phyloP scores from a whole-genome alignment of 1,140 invertebrate genomes.

The Trichonephila clavata region DNA sequence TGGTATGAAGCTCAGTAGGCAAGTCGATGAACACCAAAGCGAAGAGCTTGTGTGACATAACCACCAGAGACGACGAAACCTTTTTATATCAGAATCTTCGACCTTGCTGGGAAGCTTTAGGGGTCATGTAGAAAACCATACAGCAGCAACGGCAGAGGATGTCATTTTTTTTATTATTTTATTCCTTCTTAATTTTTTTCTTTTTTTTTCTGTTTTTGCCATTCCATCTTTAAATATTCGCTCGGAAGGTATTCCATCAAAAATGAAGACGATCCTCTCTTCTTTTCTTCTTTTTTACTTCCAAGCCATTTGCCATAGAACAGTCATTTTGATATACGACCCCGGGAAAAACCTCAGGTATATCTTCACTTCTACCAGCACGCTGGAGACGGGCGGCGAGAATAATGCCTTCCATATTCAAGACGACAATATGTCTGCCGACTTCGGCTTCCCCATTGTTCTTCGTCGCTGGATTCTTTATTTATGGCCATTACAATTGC shows the following conservation, averaged over 20 bases:
- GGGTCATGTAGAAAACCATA: neutral
- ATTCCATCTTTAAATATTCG: neutral
- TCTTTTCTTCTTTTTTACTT: constrained; percentile 3
- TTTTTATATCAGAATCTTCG: constrained; percentile 41
- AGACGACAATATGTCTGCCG: neutral
- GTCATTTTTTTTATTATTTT: neutral
- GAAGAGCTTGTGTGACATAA: constrained; percentile 46
- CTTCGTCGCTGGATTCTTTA: neutral
- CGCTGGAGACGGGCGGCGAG: neutral
- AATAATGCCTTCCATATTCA: constrained; percentile 33
- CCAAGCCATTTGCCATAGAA: constrained; percentile 23
- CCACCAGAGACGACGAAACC: neutral
- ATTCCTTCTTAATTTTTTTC: neutral
- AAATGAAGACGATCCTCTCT: neutral
- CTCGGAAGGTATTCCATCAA: constrained; percentile 14
- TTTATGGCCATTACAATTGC: constrained; percentile 30
- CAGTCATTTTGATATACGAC: constrained; percentile 33
- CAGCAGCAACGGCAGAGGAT: neutral
- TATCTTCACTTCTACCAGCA: neutral
- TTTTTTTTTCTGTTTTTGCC: neutral
- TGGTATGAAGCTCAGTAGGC: neutral
- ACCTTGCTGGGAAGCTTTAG: constrained; percentile 11
- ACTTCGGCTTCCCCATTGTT: neutral
- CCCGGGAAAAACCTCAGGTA: constrained; percentile 33
- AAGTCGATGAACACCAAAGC: constrained; percentile 48